Evolutionary conservation across 1,140 invertebrate genomes (phyloP).

Genomic region (Samia ricini): DNA sequence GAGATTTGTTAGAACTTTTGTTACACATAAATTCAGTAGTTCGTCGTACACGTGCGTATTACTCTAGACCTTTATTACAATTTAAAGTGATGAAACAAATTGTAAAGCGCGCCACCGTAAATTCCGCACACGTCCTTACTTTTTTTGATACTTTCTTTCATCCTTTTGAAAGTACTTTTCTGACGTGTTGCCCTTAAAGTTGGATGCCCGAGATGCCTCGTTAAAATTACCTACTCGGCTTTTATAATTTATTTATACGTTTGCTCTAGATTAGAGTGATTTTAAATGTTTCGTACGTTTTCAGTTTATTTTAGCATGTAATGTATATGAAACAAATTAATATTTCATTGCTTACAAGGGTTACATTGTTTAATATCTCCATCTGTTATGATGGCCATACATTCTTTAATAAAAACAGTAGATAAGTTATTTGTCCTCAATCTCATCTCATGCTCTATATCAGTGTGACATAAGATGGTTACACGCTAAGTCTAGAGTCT

Average conservation of each 20-base stretch:
- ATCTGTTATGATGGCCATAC: no score
- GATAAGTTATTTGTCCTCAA: no score
- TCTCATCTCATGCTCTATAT: no score
- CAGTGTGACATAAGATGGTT: no score
- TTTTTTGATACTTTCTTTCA: slow-evolving; percentile 58
- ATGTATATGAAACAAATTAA: not conserved
- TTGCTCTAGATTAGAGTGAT: not conserved
- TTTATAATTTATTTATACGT: not conserved
- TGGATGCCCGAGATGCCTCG: slow-evolving; percentile 1
- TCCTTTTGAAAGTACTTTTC: slow-evolving; percentile 42
- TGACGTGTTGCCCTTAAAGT: slow-evolving; percentile 5
- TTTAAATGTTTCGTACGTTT: not conserved
- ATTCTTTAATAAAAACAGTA: no score
- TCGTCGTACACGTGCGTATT: slow-evolving; percentile 47
- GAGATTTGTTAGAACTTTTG: slow-evolving; percentile 8
- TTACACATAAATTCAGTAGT: slow-evolving; percentile 18
- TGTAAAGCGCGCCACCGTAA: slow-evolving; percentile 65
- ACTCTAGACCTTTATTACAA: slow-evolving; percentile 68
- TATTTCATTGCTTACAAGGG: no score
- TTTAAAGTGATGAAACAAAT: slow-evolving; percentile 73
- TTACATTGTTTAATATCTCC: no score
- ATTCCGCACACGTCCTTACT: slow-evolving; percentile 62
- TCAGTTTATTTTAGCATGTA: not conserved
- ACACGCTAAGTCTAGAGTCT: no score
- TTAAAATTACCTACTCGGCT: not conserved